phyloP scores from a whole-genome alignment of 2,888 invertebrate genomes.

The Norana najaformis region DNA sequence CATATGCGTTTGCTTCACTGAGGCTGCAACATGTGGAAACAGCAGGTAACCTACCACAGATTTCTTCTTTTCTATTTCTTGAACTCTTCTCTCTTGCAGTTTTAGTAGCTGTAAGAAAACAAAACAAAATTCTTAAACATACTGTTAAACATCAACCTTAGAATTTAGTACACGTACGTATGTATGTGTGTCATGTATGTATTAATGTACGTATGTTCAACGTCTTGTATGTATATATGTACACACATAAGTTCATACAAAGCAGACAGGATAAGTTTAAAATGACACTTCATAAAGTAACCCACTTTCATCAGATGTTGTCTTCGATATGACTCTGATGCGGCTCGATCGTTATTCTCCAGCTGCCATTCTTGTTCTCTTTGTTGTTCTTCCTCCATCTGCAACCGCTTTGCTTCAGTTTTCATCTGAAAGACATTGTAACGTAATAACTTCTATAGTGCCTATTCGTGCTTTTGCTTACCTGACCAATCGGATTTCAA shows the following conservation, averaged over 20 bases:
- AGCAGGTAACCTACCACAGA: slow-evolving; percentile 34
- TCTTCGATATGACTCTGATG: background rate
- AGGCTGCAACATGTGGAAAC: background rate
- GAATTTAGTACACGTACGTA: background rate
- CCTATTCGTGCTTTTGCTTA: background rate
- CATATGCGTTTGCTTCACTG: too few species aligned
- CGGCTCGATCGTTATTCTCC: background rate
- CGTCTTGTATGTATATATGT: background rate
- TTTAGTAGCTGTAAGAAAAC: slow-evolving; percentile 32
- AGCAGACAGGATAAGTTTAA: background rate
- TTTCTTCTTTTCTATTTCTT: slow-evolving; percentile 38
- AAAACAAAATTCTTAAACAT: background rate
- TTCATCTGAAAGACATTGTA: slow-evolving; percentile 8
- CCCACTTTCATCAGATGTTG: background rate
- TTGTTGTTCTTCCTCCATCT: background rate
- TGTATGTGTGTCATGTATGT: background rate
- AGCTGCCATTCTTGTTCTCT: background rate
- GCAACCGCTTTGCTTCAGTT: background rate
- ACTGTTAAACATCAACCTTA: background rate
- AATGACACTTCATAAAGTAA: background rate
- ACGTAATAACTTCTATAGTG: background rate
- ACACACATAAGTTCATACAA: background rate
- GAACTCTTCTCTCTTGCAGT: slow-evolving; percentile 33
- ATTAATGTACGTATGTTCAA: too few species aligned
- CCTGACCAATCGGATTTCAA: too few species aligned